These are phyloP conservation scores for Astreopora myriophthalma DNA, from an alignment of 64 coral and sea anemone species.

Conservation along the genomic window DNA sequence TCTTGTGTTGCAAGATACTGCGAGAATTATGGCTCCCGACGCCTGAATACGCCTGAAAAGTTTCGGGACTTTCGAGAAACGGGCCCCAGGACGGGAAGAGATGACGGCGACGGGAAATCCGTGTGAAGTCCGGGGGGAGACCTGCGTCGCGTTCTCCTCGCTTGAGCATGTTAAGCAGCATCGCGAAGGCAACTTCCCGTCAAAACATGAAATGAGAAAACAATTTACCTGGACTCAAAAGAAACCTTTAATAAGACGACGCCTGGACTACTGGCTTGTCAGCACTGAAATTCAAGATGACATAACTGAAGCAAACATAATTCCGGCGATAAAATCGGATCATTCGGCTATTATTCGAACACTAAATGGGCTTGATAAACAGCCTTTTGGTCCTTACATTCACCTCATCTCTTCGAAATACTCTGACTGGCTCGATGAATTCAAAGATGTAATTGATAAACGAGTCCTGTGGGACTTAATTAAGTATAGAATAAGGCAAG, in stretches of 20 bases:
- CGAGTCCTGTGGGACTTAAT: constrained; percentile 19
- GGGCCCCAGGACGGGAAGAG: background rate
- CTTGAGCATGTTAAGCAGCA: background rate
- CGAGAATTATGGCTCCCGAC: too few relatives aligned
- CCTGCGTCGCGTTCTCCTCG: background rate
- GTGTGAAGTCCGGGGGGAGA: background rate
- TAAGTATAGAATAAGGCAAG: background rate
- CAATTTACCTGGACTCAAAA: constrained; percentile 28
- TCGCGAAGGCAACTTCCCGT: background rate
- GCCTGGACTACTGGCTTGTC: background rate
- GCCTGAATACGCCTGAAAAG: too few relatives aligned
- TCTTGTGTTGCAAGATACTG: too few relatives aligned
- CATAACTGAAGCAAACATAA: background rate
- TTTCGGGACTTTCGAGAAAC: too few relatives aligned
- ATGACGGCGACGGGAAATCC: background rate
- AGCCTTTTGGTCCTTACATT: background rate
- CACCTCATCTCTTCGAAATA: constrained; percentile 24
- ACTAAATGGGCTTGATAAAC: constrained; percentile 4
- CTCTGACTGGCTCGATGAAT: constrained; percentile 29
- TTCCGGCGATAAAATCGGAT: background rate
- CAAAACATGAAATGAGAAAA: background rate
- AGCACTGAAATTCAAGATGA: constrained; percentile 22
- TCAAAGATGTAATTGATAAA: constrained; percentile 27
- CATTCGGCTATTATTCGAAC: constrained; percentile 13
- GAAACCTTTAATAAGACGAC: constrained; percentile 6